Percentiles rank a stretch among this genome's conserved stretches.
phyloP scores from a whole-genome alignment of 2,113 vertebrate species.

The Bubo scandiacus region DNA sequence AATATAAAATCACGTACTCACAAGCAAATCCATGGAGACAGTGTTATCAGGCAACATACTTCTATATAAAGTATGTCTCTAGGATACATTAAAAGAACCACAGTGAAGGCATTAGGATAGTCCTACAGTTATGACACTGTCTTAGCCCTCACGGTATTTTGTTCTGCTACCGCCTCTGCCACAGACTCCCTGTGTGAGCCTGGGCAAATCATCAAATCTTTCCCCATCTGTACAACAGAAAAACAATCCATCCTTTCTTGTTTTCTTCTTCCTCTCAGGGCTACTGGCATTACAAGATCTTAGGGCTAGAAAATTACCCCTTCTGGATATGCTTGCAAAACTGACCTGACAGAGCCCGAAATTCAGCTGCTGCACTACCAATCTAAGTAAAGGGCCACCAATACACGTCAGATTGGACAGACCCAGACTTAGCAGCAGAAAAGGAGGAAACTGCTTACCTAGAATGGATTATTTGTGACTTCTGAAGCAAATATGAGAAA shows the following conservation, averaged over 20 bases:
- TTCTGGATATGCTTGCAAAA: neutral
- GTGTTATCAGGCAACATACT: neutral
- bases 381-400: neutral
- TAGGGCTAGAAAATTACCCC: neutral
- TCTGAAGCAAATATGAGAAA: neutral
- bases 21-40: neutral
- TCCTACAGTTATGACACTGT: neutral
- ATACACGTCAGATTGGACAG: neutral
- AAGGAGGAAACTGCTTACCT: neutral
- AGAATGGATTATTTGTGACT: neutral
- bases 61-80: neutral
- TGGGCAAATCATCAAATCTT: neutral
- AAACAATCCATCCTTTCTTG: neutral
- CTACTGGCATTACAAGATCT: neutral
- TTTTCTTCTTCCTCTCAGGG: neutral
- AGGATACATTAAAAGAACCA: neutral
- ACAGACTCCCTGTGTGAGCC: neutral
- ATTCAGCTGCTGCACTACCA: neutral
- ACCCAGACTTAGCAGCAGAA: neutral
- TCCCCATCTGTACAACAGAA: neutral
- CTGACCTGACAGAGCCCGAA: neutral
- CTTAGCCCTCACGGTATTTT: neutral
- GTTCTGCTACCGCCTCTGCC: neutral
- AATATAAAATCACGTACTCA: neutral
- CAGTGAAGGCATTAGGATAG: neutral